Percentiles rank a stretch among this genome's conserved stretches.
These are phyloP conservation scores for Anas bahamensis DNA, from an alignment of 2,797 vertebrate species.

Conservation along the genomic window DNA sequence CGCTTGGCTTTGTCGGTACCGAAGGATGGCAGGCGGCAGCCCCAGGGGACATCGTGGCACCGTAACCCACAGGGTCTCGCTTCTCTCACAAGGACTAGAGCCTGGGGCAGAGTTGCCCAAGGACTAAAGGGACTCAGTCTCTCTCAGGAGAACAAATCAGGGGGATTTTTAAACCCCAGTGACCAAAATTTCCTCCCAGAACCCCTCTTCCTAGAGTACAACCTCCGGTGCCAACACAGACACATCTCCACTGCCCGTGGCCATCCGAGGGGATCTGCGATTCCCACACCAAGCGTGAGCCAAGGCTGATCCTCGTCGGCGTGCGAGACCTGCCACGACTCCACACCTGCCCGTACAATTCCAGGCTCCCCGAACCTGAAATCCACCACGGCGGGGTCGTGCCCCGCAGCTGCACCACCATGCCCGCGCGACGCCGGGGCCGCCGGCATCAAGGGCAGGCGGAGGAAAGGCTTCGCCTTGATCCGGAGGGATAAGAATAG, in stretches of 20 bases:
- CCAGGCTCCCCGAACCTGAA: neutral
- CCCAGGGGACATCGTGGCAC: rapidly evolving
- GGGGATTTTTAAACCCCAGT: neutral
- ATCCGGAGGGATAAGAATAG: slow-evolving; percentile 64
- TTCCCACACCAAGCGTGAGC: neutral
- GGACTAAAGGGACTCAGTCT: neutral
- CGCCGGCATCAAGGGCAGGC: slow-evolving; percentile 6
- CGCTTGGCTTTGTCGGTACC: neutral
- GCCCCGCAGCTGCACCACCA: neutral
- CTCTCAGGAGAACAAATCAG: neutral
- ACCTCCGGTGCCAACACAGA: rapidly evolving
- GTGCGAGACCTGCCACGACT: neutral
- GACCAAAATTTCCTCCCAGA: neutral
- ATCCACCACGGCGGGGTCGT: neutral
- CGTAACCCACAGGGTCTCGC: rapidly evolving
- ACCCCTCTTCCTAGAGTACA: neutral
- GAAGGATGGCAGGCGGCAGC: neutral
- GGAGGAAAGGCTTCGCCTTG: slow-evolving; percentile 33
- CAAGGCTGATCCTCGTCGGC: neutral
- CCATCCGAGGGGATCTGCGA: rapidly evolving
- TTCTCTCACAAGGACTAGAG: neutral
- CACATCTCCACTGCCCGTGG: rapidly evolving
- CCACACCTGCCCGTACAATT: rapidly evolving
- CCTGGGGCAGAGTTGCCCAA: neutral
- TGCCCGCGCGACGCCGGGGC: neutral